Evolutionary conservation across 2,113 vertebrate genomes (phyloP).

Genomic region (Cebidichthys violaceus): DNA sequence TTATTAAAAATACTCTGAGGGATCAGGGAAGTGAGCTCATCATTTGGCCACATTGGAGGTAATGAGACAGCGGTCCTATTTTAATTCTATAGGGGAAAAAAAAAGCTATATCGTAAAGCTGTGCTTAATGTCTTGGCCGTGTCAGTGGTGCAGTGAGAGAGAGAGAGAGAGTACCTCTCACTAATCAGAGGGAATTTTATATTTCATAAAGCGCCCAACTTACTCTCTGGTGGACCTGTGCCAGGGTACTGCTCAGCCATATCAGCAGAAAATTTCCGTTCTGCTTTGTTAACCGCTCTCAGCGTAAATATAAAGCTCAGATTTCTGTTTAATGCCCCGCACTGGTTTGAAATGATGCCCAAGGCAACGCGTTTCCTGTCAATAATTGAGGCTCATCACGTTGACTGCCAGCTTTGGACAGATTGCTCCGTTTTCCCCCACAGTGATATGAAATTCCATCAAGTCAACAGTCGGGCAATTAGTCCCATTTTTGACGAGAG

Average conservation of each 20-base stretch:
- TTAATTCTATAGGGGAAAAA: background rate
- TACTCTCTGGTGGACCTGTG: conserved; percentile 23
- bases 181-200: conserved; percentile 19
- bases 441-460: conserved; percentile 33
- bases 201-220: conserved; percentile 26
- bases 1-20: background rate
- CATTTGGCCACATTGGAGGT: background rate
- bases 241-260: conserved; percentile 1
- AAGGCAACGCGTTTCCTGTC: conserved; percentile 35
- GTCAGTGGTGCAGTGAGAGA: conserved; percentile 1
- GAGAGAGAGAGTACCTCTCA: background rate
- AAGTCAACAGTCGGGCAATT: conserved; percentile 10
- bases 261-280: conserved; percentile 28
- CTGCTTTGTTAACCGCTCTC: conserved; percentile 22
- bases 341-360: background rate
- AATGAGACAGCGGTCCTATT: conserved; percentile 6
- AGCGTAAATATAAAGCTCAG: conserved; percentile 32
- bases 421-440: background rate
- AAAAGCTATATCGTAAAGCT: conserved; percentile 3
- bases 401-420: conserved; percentile 35
- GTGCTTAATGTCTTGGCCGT: conserved; percentile 26
- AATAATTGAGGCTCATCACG: conserved; percentile 25
- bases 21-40: background rate
- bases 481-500: conserved; percentile 2
- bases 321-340: conserved; percentile 34